Base-by-base conservation (phyloP, 2,113 vertebrate species). In the Marcusenius ussheri region DNA sequence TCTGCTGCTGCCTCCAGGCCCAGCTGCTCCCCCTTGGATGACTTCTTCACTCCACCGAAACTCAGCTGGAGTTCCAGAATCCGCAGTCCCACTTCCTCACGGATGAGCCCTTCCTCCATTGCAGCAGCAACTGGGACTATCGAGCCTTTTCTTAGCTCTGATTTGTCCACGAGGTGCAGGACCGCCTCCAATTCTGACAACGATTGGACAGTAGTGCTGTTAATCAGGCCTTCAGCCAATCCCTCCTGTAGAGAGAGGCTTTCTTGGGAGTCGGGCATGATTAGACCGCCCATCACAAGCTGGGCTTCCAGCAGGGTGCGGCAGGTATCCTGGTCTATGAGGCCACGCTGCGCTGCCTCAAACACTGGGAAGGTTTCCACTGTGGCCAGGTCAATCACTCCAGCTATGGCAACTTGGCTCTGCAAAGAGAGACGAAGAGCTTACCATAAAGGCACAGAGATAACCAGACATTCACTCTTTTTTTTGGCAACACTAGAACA, bases 311-410 rank as follows among this genome's bases (percentile, higher is more conserved):
- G 91, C 46, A 99, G 96, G 0, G 93, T 91, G 0, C 93, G 93
- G 92, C 97, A 97, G 5, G 97, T 98, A 91, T 99, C 98, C 94
- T 98, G 98, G 94, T 99, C 98, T 93, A 99, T 97, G 0, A 99
- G 97, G 91, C 98, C 98, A 90, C 95, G 97, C 91, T 96, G 97
- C 93, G 98, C 97, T 87, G 98, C 97, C 93, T 91, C 96, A 94
- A 97, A 98, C 88, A 99, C 94, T 84, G 98, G 96, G 93, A 98
- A 97, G 86, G 97, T 97, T 95, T 99, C 97, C 96, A 98, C 96
- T 0, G 97, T 98, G 93, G 97, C 97, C 95, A 99, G 95, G 94
- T 99, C 97, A 88, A 99, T 98, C 91, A 99, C 97, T 95, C 98
- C 98, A 91, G 96, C 97, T 93, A 99, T 96, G 89, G 96, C 95